Base-by-base conservation (phyloP, 2,113 vertebrate genomes). In the Ophiodon elongatus region DNA sequence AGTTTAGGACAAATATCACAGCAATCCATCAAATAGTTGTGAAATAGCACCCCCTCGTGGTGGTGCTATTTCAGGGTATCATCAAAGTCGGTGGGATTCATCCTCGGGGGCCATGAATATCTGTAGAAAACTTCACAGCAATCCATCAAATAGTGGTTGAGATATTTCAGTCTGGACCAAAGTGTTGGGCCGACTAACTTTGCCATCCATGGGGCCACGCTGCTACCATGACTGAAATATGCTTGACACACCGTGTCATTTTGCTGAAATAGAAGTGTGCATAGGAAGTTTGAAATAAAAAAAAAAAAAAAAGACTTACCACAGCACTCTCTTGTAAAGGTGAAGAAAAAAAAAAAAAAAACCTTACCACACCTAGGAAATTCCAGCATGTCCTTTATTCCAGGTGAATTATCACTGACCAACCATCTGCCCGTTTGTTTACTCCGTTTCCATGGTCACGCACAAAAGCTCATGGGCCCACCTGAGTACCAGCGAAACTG, bases 391-490 rank as follows among this genome's bases (percentile, higher is more conserved):
- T 52, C 39, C 63, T 91, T 86, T 91, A 83, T 91, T 71, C 7
- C 13, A 1, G 41, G 62, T 90, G 76, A 88, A 86, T 80, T 89
- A 90, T 85, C 31, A 73, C 83, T 92, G 91, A 92, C 91, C 92
- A 88, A 37, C 75, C 65, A 86, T 68, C 68, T 82, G 73, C 80
- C 52, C 21, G 15, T 76, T 57, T 93, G 88, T 94, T 93, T 85
- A 90, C 73, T 57, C 35, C 19, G 87, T 93, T 73, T 62, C 87
- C 87, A 92, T 92, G 78, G 83, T 27, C 72, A 89, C 92, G 27
- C 14, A 88, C 80, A 88, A 89, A 89, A 69, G 27, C 79, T 66
- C 7, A 25, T 1, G 10, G 83, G 79, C 84, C 83, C 89, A 88
- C 89, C 67, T 91, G 9, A 29, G 41, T n/a, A 73, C 6, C 52